Percentiles rank a stretch among this genome's conserved stretches.
Evolutionary conservation across 1,140 invertebrate species (phyloP).

Genomic region (Drosophila varians): DNA sequence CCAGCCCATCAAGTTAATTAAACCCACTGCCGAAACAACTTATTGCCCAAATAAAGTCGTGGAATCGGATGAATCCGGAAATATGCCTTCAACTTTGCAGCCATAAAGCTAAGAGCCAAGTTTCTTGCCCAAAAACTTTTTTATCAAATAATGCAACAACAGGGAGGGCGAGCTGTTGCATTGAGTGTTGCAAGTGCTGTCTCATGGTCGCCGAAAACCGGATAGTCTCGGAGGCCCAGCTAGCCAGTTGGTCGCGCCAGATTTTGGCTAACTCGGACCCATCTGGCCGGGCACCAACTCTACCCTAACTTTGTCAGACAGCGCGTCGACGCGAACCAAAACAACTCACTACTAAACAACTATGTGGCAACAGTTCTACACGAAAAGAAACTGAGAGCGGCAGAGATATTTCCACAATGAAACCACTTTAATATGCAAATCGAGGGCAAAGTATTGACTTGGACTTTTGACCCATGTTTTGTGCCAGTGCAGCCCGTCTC

Average conservation of each 20-base stretch:
- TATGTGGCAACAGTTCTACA: constrained; percentile 60
- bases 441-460: too few relatives aligned
- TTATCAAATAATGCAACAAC: constrained; percentile 56
- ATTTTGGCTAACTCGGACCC: constrained; percentile 1
- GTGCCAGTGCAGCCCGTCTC: constrained; percentile 23
- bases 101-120: neutral
- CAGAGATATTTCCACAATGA: too few relatives aligned
- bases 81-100: constrained; percentile 23
- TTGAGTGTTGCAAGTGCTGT: constrained; percentile 13
- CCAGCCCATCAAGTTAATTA: constrained; percentile 53
- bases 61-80: constrained; percentile 28
- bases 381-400: neutral
- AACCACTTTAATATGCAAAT: neutral
- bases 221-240: constrained; percentile 16
- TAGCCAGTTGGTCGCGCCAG: constrained; percentile 29
- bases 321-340: constrained; percentile 40
- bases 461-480: neutral
- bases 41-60: constrained; percentile 1
- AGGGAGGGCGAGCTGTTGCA: neutral
- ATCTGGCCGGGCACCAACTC: neutral
- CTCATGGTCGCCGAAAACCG: constrained; percentile 37
- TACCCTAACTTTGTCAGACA: constrained; percentile 53
- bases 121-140: constrained; percentile 43
- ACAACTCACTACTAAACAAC: constrained; percentile 39
- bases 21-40: constrained; percentile 7